Evolutionary conservation across 2,113 vertebrate genomes (phyloP).

Genomic region (Sylvietta virens): DNA sequence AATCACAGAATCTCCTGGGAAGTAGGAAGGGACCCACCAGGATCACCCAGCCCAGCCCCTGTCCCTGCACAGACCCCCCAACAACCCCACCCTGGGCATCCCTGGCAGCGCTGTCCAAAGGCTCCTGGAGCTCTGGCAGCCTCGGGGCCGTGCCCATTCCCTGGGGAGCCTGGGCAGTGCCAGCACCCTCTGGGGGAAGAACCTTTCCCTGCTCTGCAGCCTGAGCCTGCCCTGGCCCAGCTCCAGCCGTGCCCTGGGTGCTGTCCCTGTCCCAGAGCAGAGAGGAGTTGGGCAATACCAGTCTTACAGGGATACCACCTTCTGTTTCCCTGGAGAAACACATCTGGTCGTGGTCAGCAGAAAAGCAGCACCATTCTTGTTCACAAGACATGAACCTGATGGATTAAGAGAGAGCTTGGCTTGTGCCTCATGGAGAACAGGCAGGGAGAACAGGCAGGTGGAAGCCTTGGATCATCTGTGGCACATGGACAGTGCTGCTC

Average conservation of each 20-base stretch:
- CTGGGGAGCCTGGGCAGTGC: neutral
- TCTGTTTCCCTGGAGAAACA: neutral
- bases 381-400: neutral
- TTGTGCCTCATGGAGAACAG: neutral
- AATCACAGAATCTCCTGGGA: neutral
- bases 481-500: neutral
- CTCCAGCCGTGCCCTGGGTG: accelerated
- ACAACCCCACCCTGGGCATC: neutral
- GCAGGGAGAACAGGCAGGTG: neutral
- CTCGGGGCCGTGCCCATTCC: neutral
- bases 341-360: neutral
- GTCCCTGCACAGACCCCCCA: neutral
- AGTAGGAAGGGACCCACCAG: neutral
- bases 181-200: neutral
- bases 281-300: neutral
- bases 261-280: neutral
- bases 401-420: neutral
- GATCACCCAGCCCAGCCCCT: accelerated
- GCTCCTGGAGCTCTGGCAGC: neutral
- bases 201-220: neutral
- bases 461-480: neutral
- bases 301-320: neutral
- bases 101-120: neutral
- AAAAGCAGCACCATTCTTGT: neutral
- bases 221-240: neutral